Evolutionary conservation across 2,888 invertebrate species (phyloP), one percentile per base, ranked within the genome.

Genomic region (Exephanes ischioxanthus): DNA sequence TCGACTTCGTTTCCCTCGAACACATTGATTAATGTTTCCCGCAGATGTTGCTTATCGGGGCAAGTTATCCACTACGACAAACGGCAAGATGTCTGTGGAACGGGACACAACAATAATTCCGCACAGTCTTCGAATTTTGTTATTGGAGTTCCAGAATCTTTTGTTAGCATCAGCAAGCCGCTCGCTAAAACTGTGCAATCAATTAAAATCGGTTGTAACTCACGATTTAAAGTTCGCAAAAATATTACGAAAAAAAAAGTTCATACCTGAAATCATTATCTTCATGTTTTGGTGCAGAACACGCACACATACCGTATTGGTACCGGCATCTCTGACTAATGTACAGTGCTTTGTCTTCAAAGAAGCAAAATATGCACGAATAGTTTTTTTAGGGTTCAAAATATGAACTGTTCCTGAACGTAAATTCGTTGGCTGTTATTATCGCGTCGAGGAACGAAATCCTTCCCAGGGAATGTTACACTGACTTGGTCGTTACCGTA

Each of bases 71-170:
- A 82, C 66, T 80, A 55, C 53, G 55, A 66, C 37, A 76, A 30
- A 70, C 75, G 61, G 48, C 83, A 75, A 6, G 33, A 30, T 11
- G 26, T 3, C 4, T 61, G 26, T 9, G 61, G 58, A 58, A 22
- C 58, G 3, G 22, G 58, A 22, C 72, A 72, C 19, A 72, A 30
- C 16, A 72, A 14, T 22, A 41, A 11, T 9, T 37, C n/a, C 16
- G 30, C 63, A 70, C 78, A 84, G 67, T 86, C 81, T 14, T 84
- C 70, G 11, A 51, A 87, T 48, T 22, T 67, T 11, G n/a, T 2
- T 3, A 87, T 9, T 14, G 55, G 53, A 11, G 30, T 67, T 19
- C 3, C 41, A 5, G 53, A 33, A 66, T 67, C 26, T 16, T 66
- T 48, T 4, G 67, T 67, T 1, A 58, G n/a, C 3, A 41, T 37